Percentiles rank a stretch among this genome's conserved stretches.
Conservation (phyloP, 1,140 invertebrate genomes). For the Pogonomyrmex californicus region DNA sequence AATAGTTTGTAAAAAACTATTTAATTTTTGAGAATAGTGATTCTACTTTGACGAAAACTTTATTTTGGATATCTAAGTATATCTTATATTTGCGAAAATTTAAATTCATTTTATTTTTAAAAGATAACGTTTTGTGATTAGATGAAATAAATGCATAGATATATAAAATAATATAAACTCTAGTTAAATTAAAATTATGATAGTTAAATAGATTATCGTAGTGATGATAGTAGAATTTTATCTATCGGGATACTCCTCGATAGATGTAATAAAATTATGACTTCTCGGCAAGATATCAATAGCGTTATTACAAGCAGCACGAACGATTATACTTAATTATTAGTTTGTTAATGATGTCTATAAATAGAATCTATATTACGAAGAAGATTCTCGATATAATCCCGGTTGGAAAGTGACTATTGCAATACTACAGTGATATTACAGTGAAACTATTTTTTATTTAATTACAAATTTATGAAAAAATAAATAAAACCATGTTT, state of each 20-base stretch:
- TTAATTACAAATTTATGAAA: constrained; percentile 25
- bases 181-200: constrained; percentile 46
- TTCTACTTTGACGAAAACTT: not conserved
- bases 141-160: not conserved
- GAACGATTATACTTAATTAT: constrained; percentile 27
- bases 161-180: constrained; percentile 43
- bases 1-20: not conserved
- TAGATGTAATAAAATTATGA: constrained; percentile 42
- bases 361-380: constrained; percentile 23
- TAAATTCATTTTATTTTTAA: not conserved
- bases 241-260: not conserved
- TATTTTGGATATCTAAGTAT: not conserved
- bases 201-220: constrained; percentile 29
- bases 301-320: constrained; percentile 22
- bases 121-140: constrained; percentile 3
- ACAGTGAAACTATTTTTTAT: no score
- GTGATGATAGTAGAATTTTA: not conserved
- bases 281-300: constrained; percentile 39
- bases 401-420: not conserved
- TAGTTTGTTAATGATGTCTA: constrained; percentile 8
- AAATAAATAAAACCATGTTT: constrained; percentile 57
- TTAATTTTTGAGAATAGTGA: not conserved
- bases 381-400: not conserved
- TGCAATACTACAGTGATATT: not conserved
- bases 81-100: not conserved